Percentiles rank a stretch among this genome's conserved stretches.
These are phyloP conservation scores for Protonibea diacanthus DNA, from an alignment of 2,797 vertebrate species.

Conservation along the genomic window DNA sequence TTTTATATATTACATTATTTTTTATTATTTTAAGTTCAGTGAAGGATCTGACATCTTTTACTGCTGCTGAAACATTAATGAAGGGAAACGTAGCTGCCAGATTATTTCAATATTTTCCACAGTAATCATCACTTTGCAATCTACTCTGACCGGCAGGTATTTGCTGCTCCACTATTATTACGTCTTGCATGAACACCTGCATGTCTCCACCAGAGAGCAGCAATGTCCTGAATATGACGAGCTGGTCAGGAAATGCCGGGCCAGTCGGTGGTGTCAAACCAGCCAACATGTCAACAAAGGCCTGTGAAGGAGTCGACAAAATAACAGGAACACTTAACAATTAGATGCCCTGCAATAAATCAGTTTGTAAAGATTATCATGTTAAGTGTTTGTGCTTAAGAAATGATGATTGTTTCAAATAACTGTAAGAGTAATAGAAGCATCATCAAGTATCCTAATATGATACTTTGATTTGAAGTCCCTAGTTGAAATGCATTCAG, in stretches of 20 bases:
- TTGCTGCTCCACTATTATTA: neutral
- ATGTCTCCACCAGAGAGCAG: conserved; percentile 66
- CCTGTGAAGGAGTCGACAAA: neutral
- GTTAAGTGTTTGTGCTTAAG: neutral
- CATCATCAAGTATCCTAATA: no score
- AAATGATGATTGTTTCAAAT: neutral
- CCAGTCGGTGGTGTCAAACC: neutral
- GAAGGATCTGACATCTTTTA: neutral
- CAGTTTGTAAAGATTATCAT: neutral
- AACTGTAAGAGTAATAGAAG: neutral
- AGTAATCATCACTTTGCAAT: neutral
- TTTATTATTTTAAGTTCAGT: neutral
- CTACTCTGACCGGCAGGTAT: neutral
- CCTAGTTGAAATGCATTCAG: neutral
- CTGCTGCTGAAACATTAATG: neutral
- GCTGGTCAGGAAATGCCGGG: neutral
- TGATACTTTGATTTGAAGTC: neutral
- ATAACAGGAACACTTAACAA: neutral
- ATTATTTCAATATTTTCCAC: neutral
- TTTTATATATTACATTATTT: neutral
- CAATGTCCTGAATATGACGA: conserved; percentile 9
- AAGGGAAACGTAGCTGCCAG: neutral
- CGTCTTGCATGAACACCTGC: no score
- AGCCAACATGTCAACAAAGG: conserved; percentile 17
- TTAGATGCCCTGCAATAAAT: neutral